Base-by-base conservation (phyloP, 2,113 vertebrate genomes). In the Meleagris gallopavo region DNA sequence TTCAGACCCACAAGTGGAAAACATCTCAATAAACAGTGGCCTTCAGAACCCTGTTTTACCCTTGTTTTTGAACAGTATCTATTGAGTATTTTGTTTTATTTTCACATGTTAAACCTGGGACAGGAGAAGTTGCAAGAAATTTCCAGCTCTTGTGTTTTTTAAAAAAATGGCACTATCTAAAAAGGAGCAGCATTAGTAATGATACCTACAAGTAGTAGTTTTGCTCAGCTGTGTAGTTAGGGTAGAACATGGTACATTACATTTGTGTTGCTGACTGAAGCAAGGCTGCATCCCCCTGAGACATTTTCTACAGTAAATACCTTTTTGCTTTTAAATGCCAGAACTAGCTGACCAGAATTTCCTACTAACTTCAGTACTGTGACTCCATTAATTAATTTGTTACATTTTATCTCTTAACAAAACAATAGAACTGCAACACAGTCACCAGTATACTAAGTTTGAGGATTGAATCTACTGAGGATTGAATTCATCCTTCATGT, bases 381-480 rank as follows among this genome's bases (percentile, higher is more conserved):
- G 83, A 62, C 11, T 30, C 24, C 11, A 9, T 62, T 73, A 87
- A 77, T 79, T 89, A 41, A 30, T 87, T 41, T 83, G 34, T 80
- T 83, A 50, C 34, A 55, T 93, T 86, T 93, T 86, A 41, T 80
- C 55, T 95, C 91, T 74, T 71, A 67, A 41, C 76, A 65, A 86
- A 95, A 74, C 60, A 55, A 43, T 83, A 30, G 70, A 88, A 58
- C 55, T 80, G 45, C 64, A 80, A 8, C 1, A 0, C 27, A 91
- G 67, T 62, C 64, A 46, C 88, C 69, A 81, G 24, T 77, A 13
- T 71, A 45, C 55, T 73, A 73, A 46, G 60, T 89, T 91, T 87
- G 92, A 80, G 75, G 55, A 24, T 11, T 88, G 78, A 70, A n/a
- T 79, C 84, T 73, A 54, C 67, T n/a, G 78, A 76, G 84, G 75